Evolutionary conservation across 1,140 invertebrate species (phyloP).

Genomic region (Batillaria attramentaria): DNA sequence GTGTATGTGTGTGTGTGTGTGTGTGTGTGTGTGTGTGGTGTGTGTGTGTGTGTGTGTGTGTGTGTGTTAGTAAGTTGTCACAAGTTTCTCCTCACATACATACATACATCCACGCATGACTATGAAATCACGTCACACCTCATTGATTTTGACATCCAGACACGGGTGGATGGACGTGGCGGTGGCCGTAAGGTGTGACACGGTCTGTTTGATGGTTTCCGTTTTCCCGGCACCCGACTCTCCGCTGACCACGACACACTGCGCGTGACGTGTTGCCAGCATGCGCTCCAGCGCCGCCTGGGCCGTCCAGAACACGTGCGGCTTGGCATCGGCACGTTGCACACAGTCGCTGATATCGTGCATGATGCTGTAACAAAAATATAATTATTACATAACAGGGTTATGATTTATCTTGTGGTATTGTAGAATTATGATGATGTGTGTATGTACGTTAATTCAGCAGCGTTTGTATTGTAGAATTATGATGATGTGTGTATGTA

Average conservation of each 20-base stretch:
- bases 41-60: too few relatives aligned
- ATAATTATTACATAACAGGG: too few relatives aligned
- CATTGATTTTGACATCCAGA: conserved; percentile 40
- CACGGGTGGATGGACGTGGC: conserved; percentile 1
- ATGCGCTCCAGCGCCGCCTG: conserved; percentile 83
- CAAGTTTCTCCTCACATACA: too few relatives aligned
- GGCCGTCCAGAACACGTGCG: conserved; percentile 87
- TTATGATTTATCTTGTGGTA: too few relatives aligned
- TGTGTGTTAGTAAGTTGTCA: too few relatives aligned
- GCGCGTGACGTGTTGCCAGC: conserved; percentile 77
- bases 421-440: too few relatives aligned
- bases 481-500: too few relatives aligned
- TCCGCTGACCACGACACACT: conserved; percentile 85
- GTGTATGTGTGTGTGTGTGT: too few relatives aligned
- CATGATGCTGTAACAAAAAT: conserved; percentile 47
- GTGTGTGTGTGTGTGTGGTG: too few relatives aligned
- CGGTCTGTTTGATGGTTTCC: conserved; percentile 50
- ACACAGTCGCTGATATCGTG: conserved; percentile 80
- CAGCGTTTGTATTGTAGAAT: too few relatives aligned
- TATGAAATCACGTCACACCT: conserved; percentile 32
- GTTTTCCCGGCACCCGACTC: conserved; percentile 82
- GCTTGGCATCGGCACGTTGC: conserved; percentile 84
- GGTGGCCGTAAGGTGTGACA: conserved; percentile 42
- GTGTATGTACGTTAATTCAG: too few relatives aligned
- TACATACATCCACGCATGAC: too few relatives aligned